Evolutionary conservation across 2,113 vertebrate species (phyloP).

Genomic region (Phrynocephalus versicolor): DNA sequence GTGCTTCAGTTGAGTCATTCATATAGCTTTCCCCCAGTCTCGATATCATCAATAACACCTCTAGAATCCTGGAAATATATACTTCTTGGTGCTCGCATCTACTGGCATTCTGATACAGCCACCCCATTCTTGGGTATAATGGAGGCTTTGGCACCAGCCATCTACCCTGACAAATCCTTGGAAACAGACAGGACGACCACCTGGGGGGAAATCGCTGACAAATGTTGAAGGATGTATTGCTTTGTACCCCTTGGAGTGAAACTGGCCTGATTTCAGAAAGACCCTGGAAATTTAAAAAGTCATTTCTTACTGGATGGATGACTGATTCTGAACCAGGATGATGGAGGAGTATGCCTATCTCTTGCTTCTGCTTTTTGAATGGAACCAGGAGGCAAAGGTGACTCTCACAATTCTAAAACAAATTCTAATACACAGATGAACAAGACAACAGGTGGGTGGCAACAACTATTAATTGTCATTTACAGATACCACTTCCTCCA

Average conservation of each 20-base stretch:
- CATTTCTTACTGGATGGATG: background rate
- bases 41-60: background rate
- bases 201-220: background rate
- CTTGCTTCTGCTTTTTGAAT: background rate
- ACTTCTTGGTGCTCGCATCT: background rate
- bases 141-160: background rate
- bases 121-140: background rate
- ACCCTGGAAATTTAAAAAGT: background rate
- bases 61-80: background rate
- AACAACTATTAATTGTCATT: no score
- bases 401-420: no score
- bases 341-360: background rate
- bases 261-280: background rate
- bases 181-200: background rate
- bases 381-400: background rate
- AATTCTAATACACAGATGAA: no score
- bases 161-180: background rate
- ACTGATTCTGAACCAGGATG: background rate
- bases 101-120: background rate
- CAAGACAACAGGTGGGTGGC: no score
- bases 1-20: background rate
- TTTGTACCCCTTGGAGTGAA: background rate
- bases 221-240: background rate
- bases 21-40: background rate
- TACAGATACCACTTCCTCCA: no score